Evolutionary conservation across 2,888 invertebrate species (phyloP).

Genomic region (Ophion ellenae): DNA sequence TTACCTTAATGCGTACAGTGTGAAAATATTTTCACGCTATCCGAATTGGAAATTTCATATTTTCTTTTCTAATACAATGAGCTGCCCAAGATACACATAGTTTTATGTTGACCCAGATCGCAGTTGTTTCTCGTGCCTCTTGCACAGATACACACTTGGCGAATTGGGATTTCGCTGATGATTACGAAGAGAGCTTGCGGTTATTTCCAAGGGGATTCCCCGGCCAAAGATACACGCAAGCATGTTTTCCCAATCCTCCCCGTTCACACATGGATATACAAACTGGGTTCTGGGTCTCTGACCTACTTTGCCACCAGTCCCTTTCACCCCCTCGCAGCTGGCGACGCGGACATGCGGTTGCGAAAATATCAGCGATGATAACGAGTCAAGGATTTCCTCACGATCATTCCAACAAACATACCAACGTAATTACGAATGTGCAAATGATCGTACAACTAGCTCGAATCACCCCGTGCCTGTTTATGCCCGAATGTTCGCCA

Average conservation of each 20-base stretch:
- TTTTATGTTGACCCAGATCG: conserved; percentile 53
- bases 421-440: background rate
- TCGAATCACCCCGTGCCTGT: background rate
- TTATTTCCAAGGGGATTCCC: conserved; percentile 65
- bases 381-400: conserved; percentile 53
- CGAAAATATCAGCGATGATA: conserved; percentile 42
- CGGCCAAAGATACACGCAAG: conserved; percentile 50
- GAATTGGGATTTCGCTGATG: conserved; percentile 64
- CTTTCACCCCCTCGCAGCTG: background rate
- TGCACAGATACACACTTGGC: conserved; percentile 25
- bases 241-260: conserved; percentile 25
- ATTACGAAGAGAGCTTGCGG: conserved; percentile 60
- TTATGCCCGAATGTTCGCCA: conserved; percentile 20
- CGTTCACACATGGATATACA: conserved; percentile 4
- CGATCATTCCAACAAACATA: conserved; percentile 44
- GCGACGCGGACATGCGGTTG: conserved; percentile 32
- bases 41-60: no score
- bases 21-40: no score
- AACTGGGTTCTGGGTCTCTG: conserved; percentile 15
- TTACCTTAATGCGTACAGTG: no score
- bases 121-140: conserved; percentile 9
- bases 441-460: background rate
- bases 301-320: conserved; percentile 47
- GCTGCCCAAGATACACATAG: conserved; percentile 32
- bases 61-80: no score